These are phyloP conservation scores for Sebastes melanostomus DNA, from an alignment of 2,797 vertebrate genomes.

Conservation along the genomic window DNA sequence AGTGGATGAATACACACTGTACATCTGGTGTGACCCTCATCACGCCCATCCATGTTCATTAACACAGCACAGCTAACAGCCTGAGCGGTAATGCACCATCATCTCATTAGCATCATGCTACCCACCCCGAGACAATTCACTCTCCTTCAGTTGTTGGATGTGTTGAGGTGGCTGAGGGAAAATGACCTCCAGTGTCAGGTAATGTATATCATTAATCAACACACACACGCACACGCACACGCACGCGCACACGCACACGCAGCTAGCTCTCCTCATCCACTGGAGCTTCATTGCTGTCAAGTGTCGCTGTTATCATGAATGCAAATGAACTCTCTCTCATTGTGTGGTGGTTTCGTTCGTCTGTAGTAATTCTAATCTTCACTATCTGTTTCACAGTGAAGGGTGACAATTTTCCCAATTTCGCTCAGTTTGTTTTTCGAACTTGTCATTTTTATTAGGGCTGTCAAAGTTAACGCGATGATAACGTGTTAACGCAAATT, in stretches of 20 bases:
- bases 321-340: conserved; percentile 22
- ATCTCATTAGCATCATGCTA: conserved; percentile 37
- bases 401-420: not conserved
- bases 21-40: not conserved
- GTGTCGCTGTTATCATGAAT: conserved; percentile 15
- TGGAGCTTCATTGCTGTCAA: conserved; percentile 8
- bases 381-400: not conserved
- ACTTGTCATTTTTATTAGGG: too few relatives aligned
- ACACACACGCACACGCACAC: not conserved
- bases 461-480: too few relatives aligned
- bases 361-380: not conserved
- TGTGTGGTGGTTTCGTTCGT: conserved; percentile 16
- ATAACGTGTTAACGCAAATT: too few relatives aligned
- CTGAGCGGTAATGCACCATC: conserved; percentile 9
- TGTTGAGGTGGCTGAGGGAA: conserved; percentile 15
- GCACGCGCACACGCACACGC: not conserved
- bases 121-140: not conserved
- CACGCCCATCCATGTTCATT: conserved; percentile 3
- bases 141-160: conserved; percentile 1
- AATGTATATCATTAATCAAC: conserved; percentile 48
- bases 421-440: not conserved
- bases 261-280: conserved; percentile 24
- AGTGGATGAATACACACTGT: not conserved
- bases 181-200: conserved; percentile 34
- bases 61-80: conserved; percentile 7